Conservation (phyloP, 2,113 vertebrate species). For the Apteryx mantelli region DNA sequence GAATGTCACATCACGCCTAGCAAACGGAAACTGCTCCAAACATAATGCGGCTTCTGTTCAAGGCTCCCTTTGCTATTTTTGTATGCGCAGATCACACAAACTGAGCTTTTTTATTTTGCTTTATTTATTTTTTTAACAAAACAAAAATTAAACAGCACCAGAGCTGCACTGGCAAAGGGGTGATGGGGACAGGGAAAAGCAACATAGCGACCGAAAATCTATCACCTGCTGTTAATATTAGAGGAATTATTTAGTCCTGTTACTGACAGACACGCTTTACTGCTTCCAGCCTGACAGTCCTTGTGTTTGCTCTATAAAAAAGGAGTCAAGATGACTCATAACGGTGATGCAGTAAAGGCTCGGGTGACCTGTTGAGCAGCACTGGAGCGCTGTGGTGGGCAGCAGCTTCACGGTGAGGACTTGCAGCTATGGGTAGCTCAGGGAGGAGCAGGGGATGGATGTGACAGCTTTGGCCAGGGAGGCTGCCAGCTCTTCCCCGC, state of each 20-base stretch:
- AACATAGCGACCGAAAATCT: background rate
- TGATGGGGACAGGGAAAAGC: background rate
- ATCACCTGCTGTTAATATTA: background rate
- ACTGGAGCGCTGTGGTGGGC: background rate
- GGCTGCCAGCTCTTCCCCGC: no score
- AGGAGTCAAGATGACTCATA: background rate
- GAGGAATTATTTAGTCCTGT: background rate
- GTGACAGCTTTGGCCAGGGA: background rate
- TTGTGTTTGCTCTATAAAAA: background rate
- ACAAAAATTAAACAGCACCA: background rate
- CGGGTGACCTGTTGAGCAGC: background rate
- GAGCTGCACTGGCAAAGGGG: background rate
- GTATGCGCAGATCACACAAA: background rate
- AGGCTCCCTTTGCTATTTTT: constrained; percentile 24
- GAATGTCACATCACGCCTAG: background rate
- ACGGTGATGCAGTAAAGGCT: background rate
- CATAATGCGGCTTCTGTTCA: constrained; percentile 40
- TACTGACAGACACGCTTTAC: background rate
- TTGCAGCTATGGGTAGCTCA: background rate
- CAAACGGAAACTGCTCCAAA: constrained; percentile 7
- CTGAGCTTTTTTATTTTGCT: background rate
- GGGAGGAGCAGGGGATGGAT: background rate
- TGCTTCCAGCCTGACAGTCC: background rate
- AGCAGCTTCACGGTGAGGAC: background rate
- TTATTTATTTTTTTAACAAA: background rate